These are phyloP conservation scores for Hydrotaea cyrtoneurina DNA, from an alignment of 2,888 invertebrate genomes.

Conservation along the genomic window DNA sequence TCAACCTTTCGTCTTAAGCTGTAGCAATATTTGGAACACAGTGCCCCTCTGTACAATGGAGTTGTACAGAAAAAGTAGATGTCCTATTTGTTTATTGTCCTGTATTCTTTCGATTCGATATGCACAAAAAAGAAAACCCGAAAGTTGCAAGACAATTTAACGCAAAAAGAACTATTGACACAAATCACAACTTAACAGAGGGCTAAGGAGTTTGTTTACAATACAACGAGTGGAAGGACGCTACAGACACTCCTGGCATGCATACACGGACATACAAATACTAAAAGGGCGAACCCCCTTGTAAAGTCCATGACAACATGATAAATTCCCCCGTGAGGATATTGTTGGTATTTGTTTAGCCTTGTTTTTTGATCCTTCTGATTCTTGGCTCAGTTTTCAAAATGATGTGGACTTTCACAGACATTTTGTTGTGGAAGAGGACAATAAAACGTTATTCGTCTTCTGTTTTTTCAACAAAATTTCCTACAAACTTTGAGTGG, in stretches of 20 bases:
- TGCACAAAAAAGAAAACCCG: constrained; percentile 24
- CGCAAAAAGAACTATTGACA: constrained; percentile 53
- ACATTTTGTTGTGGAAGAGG: too few species aligned
- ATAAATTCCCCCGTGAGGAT: not conserved
- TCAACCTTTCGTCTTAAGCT: too few species aligned
- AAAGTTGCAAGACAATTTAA: constrained; percentile 51
- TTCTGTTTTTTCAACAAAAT: too few species aligned
- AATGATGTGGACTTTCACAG: too few species aligned
- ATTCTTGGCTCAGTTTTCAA: too few species aligned
- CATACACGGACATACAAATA: too few species aligned
- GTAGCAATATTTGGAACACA: not conserved
- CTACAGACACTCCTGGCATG: too few species aligned
- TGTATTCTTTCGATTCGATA: not conserved
- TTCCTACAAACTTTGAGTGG: too few species aligned
- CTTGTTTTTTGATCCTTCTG: too few species aligned
- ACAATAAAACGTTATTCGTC: too few species aligned
- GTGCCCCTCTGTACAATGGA: not conserved
- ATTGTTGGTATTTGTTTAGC: not conserved
- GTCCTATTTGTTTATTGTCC: not conserved
- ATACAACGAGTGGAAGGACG: constrained; percentile 6
- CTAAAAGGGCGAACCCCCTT: not conserved
- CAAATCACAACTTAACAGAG: constrained; percentile 49
- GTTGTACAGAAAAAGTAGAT: not conserved
- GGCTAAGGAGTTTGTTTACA: constrained; percentile 37
- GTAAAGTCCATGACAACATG: not conserved